Base-by-base conservation (phyloP, 2,888 invertebrate species). In the Agrotis puta region DNA sequence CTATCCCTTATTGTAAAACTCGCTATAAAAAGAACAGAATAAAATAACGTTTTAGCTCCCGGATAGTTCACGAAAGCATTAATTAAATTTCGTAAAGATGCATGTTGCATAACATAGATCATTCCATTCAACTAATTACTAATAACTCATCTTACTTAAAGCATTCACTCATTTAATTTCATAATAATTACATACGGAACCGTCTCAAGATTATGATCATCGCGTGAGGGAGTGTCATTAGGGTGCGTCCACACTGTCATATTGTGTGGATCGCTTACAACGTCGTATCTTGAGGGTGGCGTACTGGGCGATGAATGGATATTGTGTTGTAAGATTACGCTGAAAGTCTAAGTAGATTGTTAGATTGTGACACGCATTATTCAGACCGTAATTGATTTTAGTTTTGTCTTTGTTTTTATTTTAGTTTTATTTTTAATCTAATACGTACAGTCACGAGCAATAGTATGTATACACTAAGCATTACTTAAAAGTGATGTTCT, bases 221-320 rank as follows among this genome's bases (percentile, higher is more conserved):
- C 84, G 93, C 93, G 91, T 93, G 94, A 82, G 72, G 67, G 74
- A 59, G 72, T 86, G 86, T 91, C 90, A 91, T 94, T 93, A 94
- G 89, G 90, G 90, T 70, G 89, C 81, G 90, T 89, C 88, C 85
- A 90, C 86, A 90, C 83, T 87, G 89, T 82, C 90, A 88, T 89
- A 88, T 89, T 87, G 89, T 83, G 82, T 85, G 77, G 72, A 75
- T 70, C 64, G 79, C 66, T 64, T 80, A 70, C 64, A 66, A 81
- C 82, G 77, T 62, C 72, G 64, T 82, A 66, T 78, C 80, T 75
- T 70, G 71, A 75, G 79, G 82, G 82, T 83, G 67, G 72, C 59
- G 70, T 57, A 70, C 57, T 45, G 39, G 66, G 58, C 70, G 62
- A 69, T 70, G 66, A 81, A 68, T 62, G 51, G 43, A 61, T 74